Conservation (phyloP, 2,113 vertebrate species). For the Podarcis cretensis region DNA sequence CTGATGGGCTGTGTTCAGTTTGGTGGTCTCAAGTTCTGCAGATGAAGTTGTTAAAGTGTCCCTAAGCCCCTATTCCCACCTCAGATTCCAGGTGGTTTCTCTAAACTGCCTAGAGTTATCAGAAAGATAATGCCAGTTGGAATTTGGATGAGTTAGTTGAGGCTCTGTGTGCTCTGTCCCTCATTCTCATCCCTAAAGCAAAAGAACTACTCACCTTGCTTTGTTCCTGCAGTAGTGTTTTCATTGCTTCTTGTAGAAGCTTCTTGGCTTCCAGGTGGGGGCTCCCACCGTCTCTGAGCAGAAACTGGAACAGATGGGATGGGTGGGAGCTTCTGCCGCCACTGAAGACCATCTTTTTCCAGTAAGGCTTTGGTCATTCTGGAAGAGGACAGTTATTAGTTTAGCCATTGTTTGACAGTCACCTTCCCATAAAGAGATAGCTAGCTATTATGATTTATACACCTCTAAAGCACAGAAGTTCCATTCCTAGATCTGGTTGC, state of each 20-base stretch:
- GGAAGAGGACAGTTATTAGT: conserved; percentile 17
- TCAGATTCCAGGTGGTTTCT: neutral
- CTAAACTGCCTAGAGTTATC: neutral
- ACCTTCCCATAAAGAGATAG: neutral
- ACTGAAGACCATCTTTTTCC: conserved; percentile 84
- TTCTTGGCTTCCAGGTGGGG: conserved; percentile 39
- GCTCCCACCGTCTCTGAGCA: conserved; percentile 78
- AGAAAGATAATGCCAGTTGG: neutral
- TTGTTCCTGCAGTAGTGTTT: conserved; percentile 43
- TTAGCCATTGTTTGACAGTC: neutral
- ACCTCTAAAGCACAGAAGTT: neutral
- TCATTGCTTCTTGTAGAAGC: conserved; percentile 36
- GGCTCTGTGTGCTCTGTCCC: neutral
- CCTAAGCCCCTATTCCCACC: neutral
- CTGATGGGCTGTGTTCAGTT: neutral
- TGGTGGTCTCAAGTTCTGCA: neutral
- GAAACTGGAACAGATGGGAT: conserved; percentile 87
- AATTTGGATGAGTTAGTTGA: neutral
- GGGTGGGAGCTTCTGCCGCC: conserved; percentile 90
- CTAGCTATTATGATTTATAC: neutral
- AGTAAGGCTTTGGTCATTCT: conserved; percentile 92
- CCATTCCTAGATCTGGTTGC: neutral
- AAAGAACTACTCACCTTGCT: conserved; percentile 54
- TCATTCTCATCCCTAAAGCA: neutral
- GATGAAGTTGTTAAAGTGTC: neutral